A percentile compares a stretch with the other conserved stretches of the same genome.
These are phyloP conservation scores for Brachyopa scutellaris DNA, from an alignment of 2,888 invertebrate genomes.

Conservation along the genomic window DNA sequence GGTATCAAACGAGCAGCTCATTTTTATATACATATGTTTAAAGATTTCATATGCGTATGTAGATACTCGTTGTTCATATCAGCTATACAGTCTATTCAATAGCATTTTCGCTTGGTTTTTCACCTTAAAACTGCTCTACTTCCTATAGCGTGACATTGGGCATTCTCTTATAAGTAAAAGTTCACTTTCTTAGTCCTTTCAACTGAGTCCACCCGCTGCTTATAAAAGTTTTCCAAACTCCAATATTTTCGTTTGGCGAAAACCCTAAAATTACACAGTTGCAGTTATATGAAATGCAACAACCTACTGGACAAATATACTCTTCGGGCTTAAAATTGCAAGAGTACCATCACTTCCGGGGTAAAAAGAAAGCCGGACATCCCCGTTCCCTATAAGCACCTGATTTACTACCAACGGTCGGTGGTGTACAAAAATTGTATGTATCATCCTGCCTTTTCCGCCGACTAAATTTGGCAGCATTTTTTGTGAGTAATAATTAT, in stretches of 20 bases:
- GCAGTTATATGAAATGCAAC: conserved; percentile 18
- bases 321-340: conserved; percentile 15
- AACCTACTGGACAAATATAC: conserved; percentile 45
- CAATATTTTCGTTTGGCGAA: neutral
- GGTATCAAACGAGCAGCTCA: no score
- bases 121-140: neutral
- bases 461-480: conserved; percentile 14
- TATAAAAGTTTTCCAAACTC: neutral
- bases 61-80: no score
- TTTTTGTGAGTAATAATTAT: conserved; percentile 49
- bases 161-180: neutral
- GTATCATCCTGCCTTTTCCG: conserved; percentile 10
- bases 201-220: conserved; percentile 21
- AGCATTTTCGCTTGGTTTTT: no score
- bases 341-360: conserved; percentile 22
- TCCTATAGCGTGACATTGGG: conserved; percentile 10
- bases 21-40: no score
- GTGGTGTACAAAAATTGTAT: conserved; percentile 14
- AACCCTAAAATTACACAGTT: conserved; percentile 5
- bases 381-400: conserved; percentile 22
- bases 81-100: no score
- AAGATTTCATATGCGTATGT: no score
- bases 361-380: conserved; percentile 5
- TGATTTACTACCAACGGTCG: conserved; percentile 27
- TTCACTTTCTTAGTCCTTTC: neutral